A percentile compares a stretch with the other conserved stretches of the same genome.
phyloP scores from a whole-genome alignment of 2,113 vertebrate genomes.

The Takifugu bimaculatus region DNA sequence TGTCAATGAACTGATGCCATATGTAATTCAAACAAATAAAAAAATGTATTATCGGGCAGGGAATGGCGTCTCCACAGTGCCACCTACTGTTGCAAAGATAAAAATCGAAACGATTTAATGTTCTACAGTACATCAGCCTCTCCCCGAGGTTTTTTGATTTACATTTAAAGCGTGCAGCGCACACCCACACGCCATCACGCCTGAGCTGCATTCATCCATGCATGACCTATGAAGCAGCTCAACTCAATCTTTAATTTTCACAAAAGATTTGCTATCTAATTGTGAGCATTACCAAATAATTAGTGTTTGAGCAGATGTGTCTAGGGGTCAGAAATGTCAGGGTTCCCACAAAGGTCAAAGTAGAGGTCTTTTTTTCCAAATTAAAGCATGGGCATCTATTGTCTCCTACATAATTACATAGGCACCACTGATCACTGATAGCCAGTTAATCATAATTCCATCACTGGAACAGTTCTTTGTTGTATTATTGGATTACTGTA shows the following conservation, averaged over 20 bases:
- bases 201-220: background rate
- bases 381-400: too few relatives aligned
- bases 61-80: conserved; percentile 28
- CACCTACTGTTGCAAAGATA: conserved; percentile 26
- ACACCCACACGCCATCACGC: background rate
- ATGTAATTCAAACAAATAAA: background rate
- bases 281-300: conserved; percentile 2
- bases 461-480: too few relatives aligned
- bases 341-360: too few relatives aligned
- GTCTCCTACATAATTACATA: too few relatives aligned
- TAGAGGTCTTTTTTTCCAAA: too few relatives aligned
- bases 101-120: background rate
- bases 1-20: background rate
- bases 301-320: background rate
- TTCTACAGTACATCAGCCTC: background rate
- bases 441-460: too few relatives aligned
- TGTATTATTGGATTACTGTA: too few relatives aligned
- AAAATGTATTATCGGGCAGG: background rate
- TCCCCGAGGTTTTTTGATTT: conserved; percentile 3
- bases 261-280: background rate
- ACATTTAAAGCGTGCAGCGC: background rate
- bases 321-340: too few relatives aligned
- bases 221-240: background rate
- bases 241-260: background rate
- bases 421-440: too few relatives aligned